phyloP scores from a whole-genome alignment of 2,797 vertebrate genomes.

The Sebastes aleutianus region DNA sequence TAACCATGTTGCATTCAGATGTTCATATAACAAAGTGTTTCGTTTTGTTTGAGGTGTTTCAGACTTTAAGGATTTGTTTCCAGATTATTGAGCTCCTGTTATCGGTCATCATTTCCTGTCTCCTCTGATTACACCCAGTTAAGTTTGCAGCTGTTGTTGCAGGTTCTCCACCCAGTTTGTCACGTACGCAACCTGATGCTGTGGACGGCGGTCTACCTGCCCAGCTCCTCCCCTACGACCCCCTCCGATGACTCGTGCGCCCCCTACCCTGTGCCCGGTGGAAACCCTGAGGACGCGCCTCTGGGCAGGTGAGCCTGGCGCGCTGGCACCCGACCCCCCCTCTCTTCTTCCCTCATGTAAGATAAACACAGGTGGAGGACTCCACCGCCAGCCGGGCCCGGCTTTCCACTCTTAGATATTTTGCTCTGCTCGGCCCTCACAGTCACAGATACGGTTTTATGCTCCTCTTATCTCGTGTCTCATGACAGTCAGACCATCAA shows the following conservation, averaged over 20 bases:
- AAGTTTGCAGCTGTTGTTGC: slow-evolving; percentile 29
- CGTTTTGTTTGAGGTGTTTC: background rate
- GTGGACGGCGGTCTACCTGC: slow-evolving; percentile 97
- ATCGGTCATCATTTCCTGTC: background rate
- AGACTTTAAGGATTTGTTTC: background rate
- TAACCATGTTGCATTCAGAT: background rate
- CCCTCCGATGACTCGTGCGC: slow-evolving; percentile 93
- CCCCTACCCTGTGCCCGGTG: slow-evolving; percentile 89
- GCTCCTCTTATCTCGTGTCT: slow-evolving; percentile 12
- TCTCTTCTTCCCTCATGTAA: slow-evolving; percentile 74
- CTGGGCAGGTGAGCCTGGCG: slow-evolving; percentile 91
- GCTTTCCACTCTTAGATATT: slow-evolving; percentile 17
- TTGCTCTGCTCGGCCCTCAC: slow-evolving; percentile 3
- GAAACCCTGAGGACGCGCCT: slow-evolving; percentile 89
- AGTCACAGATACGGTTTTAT: slow-evolving; percentile 3
- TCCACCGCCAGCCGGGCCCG: slow-evolving; percentile 22
- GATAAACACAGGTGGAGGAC: slow-evolving; percentile 65
- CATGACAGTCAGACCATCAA: slow-evolving; percentile 9
- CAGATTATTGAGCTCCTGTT: background rate
- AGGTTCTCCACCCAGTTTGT: slow-evolving; percentile 98
- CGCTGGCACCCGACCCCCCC: slow-evolving; percentile 51
- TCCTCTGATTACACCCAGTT: background rate
- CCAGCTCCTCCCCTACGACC: slow-evolving; percentile 93
- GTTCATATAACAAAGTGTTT: background rate
- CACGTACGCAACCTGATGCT: slow-evolving; percentile 97